Base-by-base conservation (phyloP, 2,888 invertebrate genomes). In the Augiades crinisus region DNA sequence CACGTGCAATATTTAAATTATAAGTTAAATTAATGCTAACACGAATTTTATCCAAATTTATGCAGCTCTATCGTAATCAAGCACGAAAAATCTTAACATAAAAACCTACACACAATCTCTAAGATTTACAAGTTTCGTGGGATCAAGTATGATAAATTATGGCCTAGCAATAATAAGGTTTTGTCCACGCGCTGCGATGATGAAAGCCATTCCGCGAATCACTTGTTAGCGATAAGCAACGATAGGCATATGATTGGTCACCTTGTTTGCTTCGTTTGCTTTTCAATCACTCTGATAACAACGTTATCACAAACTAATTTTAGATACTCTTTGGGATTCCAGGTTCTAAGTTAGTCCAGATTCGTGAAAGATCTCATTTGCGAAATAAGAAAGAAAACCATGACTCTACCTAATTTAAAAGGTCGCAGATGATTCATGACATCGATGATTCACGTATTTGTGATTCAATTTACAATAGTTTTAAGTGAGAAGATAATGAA, bases 161-260 rank as follows among this genome's bases (percentile, higher is more conserved):
- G n/a, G n/a, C n/a, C n/a, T n/a, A n/a, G n/a, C n/a, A n/a, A n/a
- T n/a, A n/a, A n/a, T n/a, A n/a, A n/a, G 31, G 21, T 46, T 47
- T 40, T 7, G 8, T 40, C 34, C 22, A 36, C 21, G 33, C 21
- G 17, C 21, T 16, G 8, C n/a, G 7, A 19, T 40, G 38, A 47
- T 40, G 46, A 50, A 57, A 51, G 50, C 38, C 40, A 43, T 59
- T 59, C 55, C 34, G 53, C 55, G 59, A 55, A 59, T 47, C 41
- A 52, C 47, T 47, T 53, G 16, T 47, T 31, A 22, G 41, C 53
- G 60, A 59, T 61, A 60, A 59, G 46, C 14, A 43, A 2, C 58
- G 61, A 61, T 61, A 61, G 56, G 51, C 12, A 12, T 30, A 47
- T 27, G 53, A 51, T 40, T 49, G 55, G 57, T 59, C 61, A 36